These are phyloP conservation scores for Orius laevigatus DNA, from an alignment of 1,140 invertebrate genomes.

Conservation along the genomic window DNA sequence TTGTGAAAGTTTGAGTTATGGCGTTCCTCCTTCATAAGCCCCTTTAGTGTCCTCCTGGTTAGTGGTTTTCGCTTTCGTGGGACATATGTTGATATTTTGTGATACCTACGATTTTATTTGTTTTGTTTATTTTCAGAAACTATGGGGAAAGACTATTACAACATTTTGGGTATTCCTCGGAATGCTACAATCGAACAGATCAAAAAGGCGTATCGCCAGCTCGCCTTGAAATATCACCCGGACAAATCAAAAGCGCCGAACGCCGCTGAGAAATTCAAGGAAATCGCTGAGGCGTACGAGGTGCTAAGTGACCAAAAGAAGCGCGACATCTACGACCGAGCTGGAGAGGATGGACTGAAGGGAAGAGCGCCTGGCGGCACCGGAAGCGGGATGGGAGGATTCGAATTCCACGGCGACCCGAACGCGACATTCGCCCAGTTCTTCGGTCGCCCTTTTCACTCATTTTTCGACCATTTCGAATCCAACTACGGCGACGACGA, in stretches of 20 bases:
- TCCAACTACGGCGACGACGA: no score
- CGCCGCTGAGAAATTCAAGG: conserved; percentile 95
- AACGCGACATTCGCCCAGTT: conserved; percentile 55
- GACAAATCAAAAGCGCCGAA: conserved; percentile 93
- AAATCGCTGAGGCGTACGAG: conserved; percentile 96
- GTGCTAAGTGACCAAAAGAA: conserved; percentile 92
- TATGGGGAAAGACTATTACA: conserved; percentile 99
- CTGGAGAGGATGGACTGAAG: conserved; percentile 92
- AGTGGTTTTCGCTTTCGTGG: no score
- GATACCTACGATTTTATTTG: no score
- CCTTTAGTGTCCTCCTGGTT: no score
- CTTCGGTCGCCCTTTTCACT: conserved; percentile 49
- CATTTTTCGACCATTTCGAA: conserved; percentile 33
- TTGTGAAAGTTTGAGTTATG: no score
- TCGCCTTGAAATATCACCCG: conserved; percentile 96
- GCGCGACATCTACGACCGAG: conserved; percentile 86
- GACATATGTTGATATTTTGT: no score
- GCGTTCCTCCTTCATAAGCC: no score
- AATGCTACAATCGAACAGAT: conserved; percentile 88
- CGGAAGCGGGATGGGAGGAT: conserved; percentile 37
- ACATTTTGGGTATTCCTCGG: conserved; percentile 73
- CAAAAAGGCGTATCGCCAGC: conserved; percentile 92
- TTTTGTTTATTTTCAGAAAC: not conserved
- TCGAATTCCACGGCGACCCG: conserved; percentile 75
- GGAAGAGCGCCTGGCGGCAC: conserved; percentile 22